Evolutionary conservation across 2,888 invertebrate genomes (phyloP), one percentile per base, ranked within the genome.

Genomic region (Epinotia demarniana): DNA sequence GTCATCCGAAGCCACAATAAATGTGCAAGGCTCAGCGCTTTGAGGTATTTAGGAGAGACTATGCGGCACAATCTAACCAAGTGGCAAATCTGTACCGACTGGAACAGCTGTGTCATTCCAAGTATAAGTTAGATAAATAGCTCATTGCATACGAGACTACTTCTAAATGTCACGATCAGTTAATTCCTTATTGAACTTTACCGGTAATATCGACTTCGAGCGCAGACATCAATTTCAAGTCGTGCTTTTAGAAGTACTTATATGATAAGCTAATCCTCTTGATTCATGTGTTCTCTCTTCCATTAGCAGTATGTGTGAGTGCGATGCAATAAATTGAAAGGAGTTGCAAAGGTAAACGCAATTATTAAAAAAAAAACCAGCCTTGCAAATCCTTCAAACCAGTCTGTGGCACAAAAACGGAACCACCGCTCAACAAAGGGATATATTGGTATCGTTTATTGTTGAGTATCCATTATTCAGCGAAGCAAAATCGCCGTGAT

Each of bases 391-490:
- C 53, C 60, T 19, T 39, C 18, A 33, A 53, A 53, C 70, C 39
- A 53, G 33, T 11, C 19, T 53, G 70, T 27, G 55, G n/a, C 23
- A 68, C 67, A 73, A 74, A 77, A 76, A 78, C 71, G 66, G 49
- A 70, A 73, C 76, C 13, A 19, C 57, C 58, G 63, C 55, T 60
- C 60, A 75, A 76, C 78, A 80, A 77, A 80, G 78, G 72, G 73
- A 83, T 85, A 88, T 86, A 87, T 87, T 86, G 84, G 86, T 81
- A 87, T 86, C 87, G 87, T 89, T 90, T 88, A 89, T 83, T 84
- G 84, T 81, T 74, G 83, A 85, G 84, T 85, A 87, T 89, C 86
- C 84, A 87, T 88, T 89, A 89, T 84, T 87, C 89, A 85, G 83
- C 81, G 83, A 83, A 83, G 85, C 81, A 83, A 81, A 86, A 87